phyloP scores from a whole-genome alignment of 2,113 vertebrate genomes.

The Oryzias celebensis region DNA sequence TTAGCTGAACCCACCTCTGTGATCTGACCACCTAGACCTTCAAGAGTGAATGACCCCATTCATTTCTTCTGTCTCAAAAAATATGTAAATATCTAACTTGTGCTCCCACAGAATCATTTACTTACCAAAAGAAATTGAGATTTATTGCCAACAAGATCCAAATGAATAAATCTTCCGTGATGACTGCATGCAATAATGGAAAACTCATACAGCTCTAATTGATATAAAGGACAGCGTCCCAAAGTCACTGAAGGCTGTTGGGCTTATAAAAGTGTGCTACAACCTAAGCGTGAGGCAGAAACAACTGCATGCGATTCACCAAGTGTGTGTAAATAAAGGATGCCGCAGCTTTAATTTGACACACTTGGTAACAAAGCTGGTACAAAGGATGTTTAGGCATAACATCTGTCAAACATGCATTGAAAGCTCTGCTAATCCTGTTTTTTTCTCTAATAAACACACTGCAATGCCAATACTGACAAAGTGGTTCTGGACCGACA shows the following conservation, averaged over 20 bases:
- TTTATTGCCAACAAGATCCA: slow-evolving; percentile 47
- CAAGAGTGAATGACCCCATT: slow-evolving; percentile 32
- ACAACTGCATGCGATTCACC: slow-evolving; percentile 31
- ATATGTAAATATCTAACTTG: slow-evolving; percentile 31
- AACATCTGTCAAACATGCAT: slow-evolving; percentile 43
- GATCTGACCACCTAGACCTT: slow-evolving; percentile 3
- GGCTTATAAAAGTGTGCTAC: slow-evolving; percentile 27
- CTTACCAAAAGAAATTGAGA: slow-evolving; percentile 48
- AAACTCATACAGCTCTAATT: slow-evolving; percentile 54
- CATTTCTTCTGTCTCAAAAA: slow-evolving; percentile 45
- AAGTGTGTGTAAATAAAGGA: slow-evolving; percentile 43
- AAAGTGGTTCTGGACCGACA: slow-evolving; percentile 27
- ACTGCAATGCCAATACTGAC: slow-evolving; percentile 18
- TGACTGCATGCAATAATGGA: slow-evolving; percentile 34
- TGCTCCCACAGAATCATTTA: slow-evolving; percentile 25
- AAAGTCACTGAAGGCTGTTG: slow-evolving; percentile 51
- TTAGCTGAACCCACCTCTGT: not conserved
- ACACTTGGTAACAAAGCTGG: slow-evolving; percentile 36
- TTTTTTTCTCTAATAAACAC: slow-evolving; percentile 31
- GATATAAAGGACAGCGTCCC: slow-evolving; percentile 50
- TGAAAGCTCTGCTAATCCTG: slow-evolving; percentile 39
- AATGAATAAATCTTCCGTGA: slow-evolving; percentile 49
- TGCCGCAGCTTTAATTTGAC: slow-evolving; percentile 42
- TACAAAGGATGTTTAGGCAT: slow-evolving; percentile 40
- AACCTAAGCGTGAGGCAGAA: slow-evolving; percentile 15